These are phyloP conservation scores for Gorsachius magnificus DNA, from an alignment of 2,797 vertebrate genomes.

Conservation along the genomic window DNA sequence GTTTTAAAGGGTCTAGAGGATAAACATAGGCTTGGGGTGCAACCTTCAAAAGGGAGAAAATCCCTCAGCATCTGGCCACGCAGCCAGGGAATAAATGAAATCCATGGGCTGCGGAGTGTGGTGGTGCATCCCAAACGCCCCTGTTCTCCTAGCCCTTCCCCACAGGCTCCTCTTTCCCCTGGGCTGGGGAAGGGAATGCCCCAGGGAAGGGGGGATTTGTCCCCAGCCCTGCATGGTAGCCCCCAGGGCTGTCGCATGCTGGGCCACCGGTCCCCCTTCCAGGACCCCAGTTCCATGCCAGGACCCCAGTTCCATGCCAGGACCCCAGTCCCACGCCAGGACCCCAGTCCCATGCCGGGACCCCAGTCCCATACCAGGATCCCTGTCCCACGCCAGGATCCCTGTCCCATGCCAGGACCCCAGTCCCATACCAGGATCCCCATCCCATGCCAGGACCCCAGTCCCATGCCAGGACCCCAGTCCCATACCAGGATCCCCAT, in stretches of 20 bases:
- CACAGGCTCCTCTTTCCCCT: too few relatives aligned
- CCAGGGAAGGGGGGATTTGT: not conserved
- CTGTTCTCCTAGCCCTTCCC: not conserved
- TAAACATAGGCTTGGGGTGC: not conserved
- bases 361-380: fast-evolving
- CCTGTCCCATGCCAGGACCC: fast-evolving
- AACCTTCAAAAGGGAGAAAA: not conserved
- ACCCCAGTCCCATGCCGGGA: fast-evolving
- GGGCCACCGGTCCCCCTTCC: too few relatives aligned
- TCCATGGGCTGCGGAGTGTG: not conserved
- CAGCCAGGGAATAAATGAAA: not conserved
- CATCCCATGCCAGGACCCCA: fast-evolving
- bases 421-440: fast-evolving
- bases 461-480: not conserved
- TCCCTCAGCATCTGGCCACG: not conserved
- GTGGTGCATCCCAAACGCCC: too few relatives aligned
- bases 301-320: too few relatives aligned
- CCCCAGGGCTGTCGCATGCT: not conserved
- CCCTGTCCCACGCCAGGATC: not conserved
- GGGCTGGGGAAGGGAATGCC: not conserved
- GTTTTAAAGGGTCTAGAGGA: not conserved
- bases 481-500: too few relatives aligned
- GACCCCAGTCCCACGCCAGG: fast-evolving
- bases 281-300: not conserved
- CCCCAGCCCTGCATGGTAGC: not conserved